phyloP scores from a whole-genome alignment of 2,888 invertebrate genomes.

The Cistogaster globosa region DNA sequence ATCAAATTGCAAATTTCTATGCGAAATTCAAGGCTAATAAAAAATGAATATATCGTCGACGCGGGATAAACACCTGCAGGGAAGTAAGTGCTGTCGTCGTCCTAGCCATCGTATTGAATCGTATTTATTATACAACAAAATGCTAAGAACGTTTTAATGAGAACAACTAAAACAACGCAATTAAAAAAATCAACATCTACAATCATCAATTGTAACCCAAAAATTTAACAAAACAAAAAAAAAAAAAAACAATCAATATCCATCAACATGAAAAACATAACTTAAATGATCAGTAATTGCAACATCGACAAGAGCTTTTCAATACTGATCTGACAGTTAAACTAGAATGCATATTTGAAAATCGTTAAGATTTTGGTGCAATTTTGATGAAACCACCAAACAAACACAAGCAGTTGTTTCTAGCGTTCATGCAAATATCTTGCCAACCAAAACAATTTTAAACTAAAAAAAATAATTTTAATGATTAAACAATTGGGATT shows the following conservation, averaged over 20 bases:
- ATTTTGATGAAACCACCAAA: slow-evolving; percentile 33
- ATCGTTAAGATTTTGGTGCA: slow-evolving; percentile 44
- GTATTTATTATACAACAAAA: slow-evolving; percentile 65
- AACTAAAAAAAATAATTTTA: slow-evolving; percentile 33
- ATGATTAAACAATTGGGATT: slow-evolving; percentile 42
- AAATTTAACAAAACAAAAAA: slow-evolving; percentile 20
- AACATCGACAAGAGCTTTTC: slow-evolving; percentile 19
- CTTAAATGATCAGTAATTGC: slow-evolving; percentile 56
- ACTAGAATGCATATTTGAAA: slow-evolving; percentile 43
- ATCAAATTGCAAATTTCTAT: slow-evolving; percentile 92
- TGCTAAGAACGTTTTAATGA: slow-evolving; percentile 67
- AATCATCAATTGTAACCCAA: slow-evolving; percentile 51
- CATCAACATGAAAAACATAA: slow-evolving; percentile 36
- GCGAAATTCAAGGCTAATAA: slow-evolving; percentile 90
- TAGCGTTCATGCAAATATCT: slow-evolving; percentile 48
- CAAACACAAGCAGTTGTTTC: slow-evolving; percentile 50
- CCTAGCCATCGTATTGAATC: slow-evolving; percentile 68
- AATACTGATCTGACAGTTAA: slow-evolving; percentile 50
- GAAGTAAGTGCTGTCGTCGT: slow-evolving; percentile 68
- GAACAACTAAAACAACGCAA: slow-evolving; percentile 54
- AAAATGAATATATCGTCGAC: slow-evolving; percentile 78
- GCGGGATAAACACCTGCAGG: slow-evolving; percentile 73
- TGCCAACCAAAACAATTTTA: slow-evolving; percentile 39
- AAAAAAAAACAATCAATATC: slow-evolving; percentile 5
- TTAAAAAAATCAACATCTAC: slow-evolving; percentile 52